Evolutionary conservation across 1,140 invertebrate species (phyloP).

Genomic region (Heliconius himera): DNA sequence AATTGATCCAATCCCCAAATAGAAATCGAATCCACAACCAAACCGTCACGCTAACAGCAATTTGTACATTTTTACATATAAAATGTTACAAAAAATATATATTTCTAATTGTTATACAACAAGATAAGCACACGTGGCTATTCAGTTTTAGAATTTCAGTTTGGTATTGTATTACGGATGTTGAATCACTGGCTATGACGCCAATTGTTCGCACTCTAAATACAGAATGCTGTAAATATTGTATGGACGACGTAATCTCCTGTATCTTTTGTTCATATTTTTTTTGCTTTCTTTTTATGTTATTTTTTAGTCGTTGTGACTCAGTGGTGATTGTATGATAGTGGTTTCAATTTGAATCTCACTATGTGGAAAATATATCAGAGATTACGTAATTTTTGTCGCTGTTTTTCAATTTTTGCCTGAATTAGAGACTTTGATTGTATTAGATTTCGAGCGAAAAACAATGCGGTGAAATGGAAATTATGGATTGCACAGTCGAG

Average conservation of each 20-base stretch:
- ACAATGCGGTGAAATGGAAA: no score
- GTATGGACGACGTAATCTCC: background rate
- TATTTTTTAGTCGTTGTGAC: background rate
- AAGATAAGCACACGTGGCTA: background rate
- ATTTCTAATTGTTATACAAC: background rate
- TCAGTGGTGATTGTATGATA: background rate
- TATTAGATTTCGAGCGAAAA: no score
- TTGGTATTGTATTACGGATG: conserved; percentile 15
- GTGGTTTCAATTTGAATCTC: no score
- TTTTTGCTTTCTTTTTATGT: background rate
- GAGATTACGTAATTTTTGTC: no score
- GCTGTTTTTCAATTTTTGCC: no score
- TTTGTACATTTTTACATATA: background rate
- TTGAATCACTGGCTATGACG: conserved; percentile 6
- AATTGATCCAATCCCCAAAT: no score
- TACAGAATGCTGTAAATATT: background rate
- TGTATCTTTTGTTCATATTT: background rate
- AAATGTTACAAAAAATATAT: background rate
- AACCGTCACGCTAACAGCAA: no score
- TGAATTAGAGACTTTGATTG: no score
- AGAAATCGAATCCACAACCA: no score
- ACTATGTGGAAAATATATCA: no score
- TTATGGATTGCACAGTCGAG: no score
- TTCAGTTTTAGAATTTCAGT: conserved; percentile 11
- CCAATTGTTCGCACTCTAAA: conserved; percentile 19